Base-by-base conservation (phyloP, 2,797 vertebrate genomes). In the Enteromius viviparus region DNA sequence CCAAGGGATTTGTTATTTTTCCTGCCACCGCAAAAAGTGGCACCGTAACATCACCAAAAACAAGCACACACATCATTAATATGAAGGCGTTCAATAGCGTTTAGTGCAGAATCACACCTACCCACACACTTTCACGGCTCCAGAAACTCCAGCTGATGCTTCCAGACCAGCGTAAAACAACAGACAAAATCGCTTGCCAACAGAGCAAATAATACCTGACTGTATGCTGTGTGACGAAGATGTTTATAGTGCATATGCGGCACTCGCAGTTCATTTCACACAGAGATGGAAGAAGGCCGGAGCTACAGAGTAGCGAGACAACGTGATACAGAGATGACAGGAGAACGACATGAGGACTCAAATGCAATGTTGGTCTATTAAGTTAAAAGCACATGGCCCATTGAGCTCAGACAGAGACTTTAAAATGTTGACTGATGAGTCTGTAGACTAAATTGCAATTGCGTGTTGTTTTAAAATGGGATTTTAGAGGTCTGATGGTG, bases 1-100 rank as follows among this genome's bases (percentile, higher is more conserved):
- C 88, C 64, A 55, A 40, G 76, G 75, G 78, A 79, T 83, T 84
- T 86, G 65, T 77, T 83, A 72, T 84, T 71, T 70, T 11, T 34
- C n/a, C 76, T 74, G 82, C 66, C 74, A 82, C 47, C 37, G 21
- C 42, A 62, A 21, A 23, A 42, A 62, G 47, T 51, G 55, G 14
- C 49, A 85, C 58, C 21, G 11, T 64, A 80, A 69, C 66, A 40
- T 68, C 62, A 49, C 49, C 81, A 45, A 79, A 83, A 80, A 80
- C 45, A 83, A 47, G 47, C 32, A 55, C 34, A 17, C 64, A 62
- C 70, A 86, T 45, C 15, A 79, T 84, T 68, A 81, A 70, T 6
- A 65, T 58, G n/a, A 58, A 69, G 72, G 79, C 47, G n/a, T 64
- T 68, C 2, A 32, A 62, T 40, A 55, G 15, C 4, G 32, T 85